phyloP scores from a whole-genome alignment of 2,113 vertebrate genomes.

The Eulacestoma nigropectus region DNA sequence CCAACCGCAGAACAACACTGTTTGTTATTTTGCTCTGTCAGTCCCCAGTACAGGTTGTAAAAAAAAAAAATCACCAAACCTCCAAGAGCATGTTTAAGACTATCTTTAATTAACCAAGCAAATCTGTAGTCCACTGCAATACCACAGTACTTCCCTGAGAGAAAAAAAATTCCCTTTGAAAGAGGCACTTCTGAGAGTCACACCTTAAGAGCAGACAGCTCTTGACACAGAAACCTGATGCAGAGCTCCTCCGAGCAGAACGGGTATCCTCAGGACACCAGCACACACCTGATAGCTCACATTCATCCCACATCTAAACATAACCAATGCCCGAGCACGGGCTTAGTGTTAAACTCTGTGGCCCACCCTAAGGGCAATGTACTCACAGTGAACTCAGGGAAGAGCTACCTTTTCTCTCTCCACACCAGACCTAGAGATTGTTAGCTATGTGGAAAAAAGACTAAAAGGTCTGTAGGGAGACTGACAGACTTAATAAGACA shows the following conservation, averaged over 20 bases:
- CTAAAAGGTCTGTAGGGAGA: neutral
- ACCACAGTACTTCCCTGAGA: neutral
- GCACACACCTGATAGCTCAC: neutral
- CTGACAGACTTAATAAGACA: neutral
- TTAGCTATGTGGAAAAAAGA: neutral
- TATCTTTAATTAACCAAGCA: neutral
- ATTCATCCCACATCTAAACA: neutral
- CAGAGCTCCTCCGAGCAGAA: neutral
- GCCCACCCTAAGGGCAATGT: neutral
- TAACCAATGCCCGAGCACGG: fast-evolving
- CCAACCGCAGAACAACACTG: neutral
- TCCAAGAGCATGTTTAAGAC: neutral
- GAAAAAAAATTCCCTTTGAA: neutral
- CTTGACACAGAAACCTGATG: slow-evolving; percentile 22
- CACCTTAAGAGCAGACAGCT: neutral
- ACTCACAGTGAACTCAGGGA: neutral
- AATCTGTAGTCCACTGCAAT: neutral
- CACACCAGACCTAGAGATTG: neutral
- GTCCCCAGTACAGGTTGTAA: neutral
- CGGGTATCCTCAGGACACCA: neutral
- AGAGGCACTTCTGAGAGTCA: neutral
- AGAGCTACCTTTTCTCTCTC: neutral
- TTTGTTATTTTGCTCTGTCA: neutral
- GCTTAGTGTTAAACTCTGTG: neutral
- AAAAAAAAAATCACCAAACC: neutral